Conservation (phyloP, 2,888 invertebrate species). For the Lepidocyrtoides sp. region DNA sequence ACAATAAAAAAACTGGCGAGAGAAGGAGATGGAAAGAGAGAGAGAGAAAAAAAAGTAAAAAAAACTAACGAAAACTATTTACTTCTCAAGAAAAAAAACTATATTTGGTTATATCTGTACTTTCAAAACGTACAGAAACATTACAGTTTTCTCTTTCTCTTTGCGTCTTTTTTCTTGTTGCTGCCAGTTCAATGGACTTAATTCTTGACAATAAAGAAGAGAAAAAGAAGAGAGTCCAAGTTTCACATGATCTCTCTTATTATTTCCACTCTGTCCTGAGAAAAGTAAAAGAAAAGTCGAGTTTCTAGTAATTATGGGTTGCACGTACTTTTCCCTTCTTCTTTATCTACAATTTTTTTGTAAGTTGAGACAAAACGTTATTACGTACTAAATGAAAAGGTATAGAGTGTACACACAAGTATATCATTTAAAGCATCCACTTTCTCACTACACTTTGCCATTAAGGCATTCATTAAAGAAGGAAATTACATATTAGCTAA, state of each 20-base stretch:
- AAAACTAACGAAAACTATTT: constrained; percentile 17
- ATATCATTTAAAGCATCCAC: neutral
- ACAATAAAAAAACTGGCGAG: no score
- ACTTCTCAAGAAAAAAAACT: neutral
- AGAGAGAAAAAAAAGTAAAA: neutral
- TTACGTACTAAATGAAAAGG: constrained; percentile 58
- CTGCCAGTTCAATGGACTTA: constrained; percentile 39
- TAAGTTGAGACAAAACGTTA: constrained; percentile 49
- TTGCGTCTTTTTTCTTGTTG: neutral
- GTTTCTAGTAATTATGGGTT: constrained; percentile 70
- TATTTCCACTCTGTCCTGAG: constrained; percentile 47
- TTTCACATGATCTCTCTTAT: constrained; percentile 54
- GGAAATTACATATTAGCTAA: neutral
- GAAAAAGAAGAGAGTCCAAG: constrained; percentile 30
- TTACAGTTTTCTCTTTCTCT: constrained; percentile 9
- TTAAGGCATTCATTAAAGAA: constrained; percentile 62
- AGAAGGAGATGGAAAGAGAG: no score
- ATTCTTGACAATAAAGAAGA: constrained; percentile 45
- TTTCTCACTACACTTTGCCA: constrained; percentile 14
- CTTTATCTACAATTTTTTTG: constrained; percentile 15
- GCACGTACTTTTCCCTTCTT: constrained; percentile 60
- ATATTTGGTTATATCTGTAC: neutral
- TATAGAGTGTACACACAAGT: neutral
- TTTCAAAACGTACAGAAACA: neutral
- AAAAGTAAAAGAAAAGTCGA: constrained; percentile 18